phyloP scores from a whole-genome alignment of 2,113 vertebrate genomes.

The Chaetodon auriga region DNA sequence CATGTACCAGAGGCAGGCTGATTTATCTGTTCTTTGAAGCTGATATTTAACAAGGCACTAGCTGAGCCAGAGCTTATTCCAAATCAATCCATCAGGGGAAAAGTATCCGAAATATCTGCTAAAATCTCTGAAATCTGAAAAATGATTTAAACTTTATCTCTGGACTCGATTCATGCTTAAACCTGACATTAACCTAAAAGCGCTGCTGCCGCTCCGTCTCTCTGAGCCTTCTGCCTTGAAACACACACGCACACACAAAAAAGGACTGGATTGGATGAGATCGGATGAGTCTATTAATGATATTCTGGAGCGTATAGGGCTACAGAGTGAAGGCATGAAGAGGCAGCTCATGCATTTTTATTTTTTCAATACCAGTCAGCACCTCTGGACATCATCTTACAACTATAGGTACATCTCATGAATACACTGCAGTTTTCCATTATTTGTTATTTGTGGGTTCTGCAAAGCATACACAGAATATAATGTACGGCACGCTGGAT shows the following conservation, averaged over 20 bases:
- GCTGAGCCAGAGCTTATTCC: constrained; percentile 20
- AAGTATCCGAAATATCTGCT: constrained; percentile 11
- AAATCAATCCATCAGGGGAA: constrained; percentile 17
- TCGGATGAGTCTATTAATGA: constrained; percentile 30
- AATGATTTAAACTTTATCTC: constrained; percentile 19
- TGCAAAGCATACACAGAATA: neutral
- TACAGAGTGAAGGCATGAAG: constrained; percentile 41
- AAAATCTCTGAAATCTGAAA: constrained; percentile 13
- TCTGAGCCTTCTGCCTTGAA: constrained; percentile 13
- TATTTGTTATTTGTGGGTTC: neutral
- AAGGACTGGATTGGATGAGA: constrained; percentile 1
- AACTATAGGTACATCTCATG: constrained; percentile 17
- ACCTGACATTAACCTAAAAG: constrained; percentile 42
- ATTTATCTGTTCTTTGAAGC: constrained; percentile 37
- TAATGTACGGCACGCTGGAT: neutral
- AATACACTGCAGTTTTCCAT: constrained; percentile 2
- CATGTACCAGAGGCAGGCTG: neutral
- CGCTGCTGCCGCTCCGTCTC: neutral
- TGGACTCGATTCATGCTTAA: constrained; percentile 34
- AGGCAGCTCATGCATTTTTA: constrained; percentile 31
- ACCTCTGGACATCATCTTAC: constrained; percentile 11
- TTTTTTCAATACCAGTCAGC: constrained; percentile 8
- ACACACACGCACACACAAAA: neutral
- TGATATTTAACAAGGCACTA: constrained; percentile 18
- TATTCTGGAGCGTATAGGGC: constrained; percentile 29